phyloP scores from a whole-genome alignment of 2,888 invertebrate genomes.

The Actias luna region DNA sequence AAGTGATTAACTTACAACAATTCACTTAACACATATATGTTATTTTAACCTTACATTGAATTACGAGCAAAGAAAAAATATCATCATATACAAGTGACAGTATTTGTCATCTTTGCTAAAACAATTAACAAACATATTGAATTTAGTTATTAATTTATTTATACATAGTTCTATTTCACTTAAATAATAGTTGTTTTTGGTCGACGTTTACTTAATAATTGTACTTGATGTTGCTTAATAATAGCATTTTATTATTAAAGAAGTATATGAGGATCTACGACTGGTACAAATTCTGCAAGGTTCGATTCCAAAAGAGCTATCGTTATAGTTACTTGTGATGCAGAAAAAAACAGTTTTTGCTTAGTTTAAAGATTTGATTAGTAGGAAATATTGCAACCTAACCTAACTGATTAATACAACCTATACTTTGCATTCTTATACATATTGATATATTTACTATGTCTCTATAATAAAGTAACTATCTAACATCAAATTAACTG shows the following conservation, averaged over 20 bases:
- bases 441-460: too few relatives aligned
- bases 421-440: too few relatives aligned
- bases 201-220: too few relatives aligned
- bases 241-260: not conserved
- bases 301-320: not conserved
- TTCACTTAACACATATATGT: slow-evolving; percentile 22
- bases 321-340: not conserved
- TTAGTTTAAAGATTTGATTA: not conserved
- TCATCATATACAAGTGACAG: not conserved
- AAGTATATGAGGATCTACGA: not conserved
- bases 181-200: too few relatives aligned
- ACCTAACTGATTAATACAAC: too few relatives aligned
- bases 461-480: too few relatives aligned
- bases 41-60: not conserved
- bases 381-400: not conserved
- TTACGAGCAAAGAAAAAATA: not conserved
- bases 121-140: too few relatives aligned
- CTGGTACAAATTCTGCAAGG: not conserved
- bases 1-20: slow-evolving; percentile 37
- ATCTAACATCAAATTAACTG: too few relatives aligned
- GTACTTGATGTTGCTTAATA: not conserved
- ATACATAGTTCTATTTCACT: too few relatives aligned
- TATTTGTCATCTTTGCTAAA: not conserved
- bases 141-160: too few relatives aligned
- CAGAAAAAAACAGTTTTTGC: not conserved